Percentiles rank a stretch among this genome's conserved stretches.
These are phyloP conservation scores for Lasioglossum villosulum DNA, from an alignment of 2,888 invertebrate species.

Conservation along the genomic window DNA sequence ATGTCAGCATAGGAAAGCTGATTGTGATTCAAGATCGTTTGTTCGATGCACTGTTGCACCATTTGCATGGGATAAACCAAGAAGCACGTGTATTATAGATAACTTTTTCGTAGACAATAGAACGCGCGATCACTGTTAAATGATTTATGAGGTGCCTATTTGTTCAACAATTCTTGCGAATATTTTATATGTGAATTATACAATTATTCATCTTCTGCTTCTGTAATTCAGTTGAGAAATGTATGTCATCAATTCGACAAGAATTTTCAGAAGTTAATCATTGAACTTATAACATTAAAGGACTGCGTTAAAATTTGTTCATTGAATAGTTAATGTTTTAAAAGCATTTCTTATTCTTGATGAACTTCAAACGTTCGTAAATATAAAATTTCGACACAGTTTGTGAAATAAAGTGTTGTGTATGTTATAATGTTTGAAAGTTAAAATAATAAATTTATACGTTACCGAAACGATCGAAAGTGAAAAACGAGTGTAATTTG, in stretches of 20 bases:
- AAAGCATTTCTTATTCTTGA: background rate
- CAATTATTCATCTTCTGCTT: background rate
- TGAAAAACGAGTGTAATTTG: background rate
- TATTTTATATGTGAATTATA: background rate
- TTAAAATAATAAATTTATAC: background rate
- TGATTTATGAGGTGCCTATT: background rate
- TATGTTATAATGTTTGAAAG: background rate
- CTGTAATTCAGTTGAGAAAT: background rate
- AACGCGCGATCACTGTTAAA: background rate
- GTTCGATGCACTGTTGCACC: conserved; percentile 10
- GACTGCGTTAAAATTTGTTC: background rate
- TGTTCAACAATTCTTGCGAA: background rate
- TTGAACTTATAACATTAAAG: background rate
- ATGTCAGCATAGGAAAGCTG: conserved; percentile 46
- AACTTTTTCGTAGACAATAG: background rate
- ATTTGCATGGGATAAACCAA: background rate
- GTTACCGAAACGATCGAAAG: background rate
- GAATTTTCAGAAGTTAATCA: background rate
- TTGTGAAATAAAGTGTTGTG: background rate
- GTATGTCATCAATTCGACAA: background rate
- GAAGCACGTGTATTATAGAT: background rate
- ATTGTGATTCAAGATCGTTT: background rate
- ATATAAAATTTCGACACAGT: background rate
- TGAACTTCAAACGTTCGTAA: background rate
- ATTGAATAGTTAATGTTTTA: background rate